A percentile compares a stretch with the other conserved stretches of the same genome.
Evolutionary conservation across 1,140 invertebrate species (phyloP).

Genomic region (Antheraea pernyi): DNA sequence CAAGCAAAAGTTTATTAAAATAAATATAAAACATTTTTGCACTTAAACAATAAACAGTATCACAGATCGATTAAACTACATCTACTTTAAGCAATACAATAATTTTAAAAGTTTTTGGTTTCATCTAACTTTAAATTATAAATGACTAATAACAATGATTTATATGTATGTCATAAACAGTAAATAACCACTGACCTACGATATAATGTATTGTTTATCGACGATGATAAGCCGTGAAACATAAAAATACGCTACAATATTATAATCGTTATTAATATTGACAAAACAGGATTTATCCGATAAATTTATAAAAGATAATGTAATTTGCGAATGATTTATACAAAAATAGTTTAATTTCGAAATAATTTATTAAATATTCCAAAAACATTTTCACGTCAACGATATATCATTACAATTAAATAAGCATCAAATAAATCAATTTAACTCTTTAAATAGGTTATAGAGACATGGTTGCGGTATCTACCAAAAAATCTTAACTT

Average conservation of each 20-base stretch:
- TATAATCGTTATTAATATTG: neutral
- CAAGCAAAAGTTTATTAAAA: neutral
- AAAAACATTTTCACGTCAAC: neutral
- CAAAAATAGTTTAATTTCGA: neutral
- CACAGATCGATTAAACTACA: conserved; percentile 18
- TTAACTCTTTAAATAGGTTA: no score
- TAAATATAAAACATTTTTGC: conserved; percentile 6
- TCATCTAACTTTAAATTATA: neutral
- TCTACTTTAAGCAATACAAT: neutral
- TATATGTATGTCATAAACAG: neutral
- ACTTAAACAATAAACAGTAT: conserved; percentile 20
- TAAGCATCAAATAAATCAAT: no score
- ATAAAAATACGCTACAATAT: neutral
- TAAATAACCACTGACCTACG: no score
- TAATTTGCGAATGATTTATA: neutral
- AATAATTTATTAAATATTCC: neutral
- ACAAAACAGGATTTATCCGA: no score
- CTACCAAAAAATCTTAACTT: no score
- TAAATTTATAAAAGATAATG: neutral
- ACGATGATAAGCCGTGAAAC: neutral
- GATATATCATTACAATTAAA: neutral
- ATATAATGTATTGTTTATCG: neutral
- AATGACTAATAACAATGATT: neutral
- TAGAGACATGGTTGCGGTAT: no score
- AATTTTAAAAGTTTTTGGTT: neutral